A percentile compares a stretch with the other conserved stretches of the same genome.
phyloP scores from a whole-genome alignment of 2,888 invertebrate species.

The Endotricha flammealis region DNA sequence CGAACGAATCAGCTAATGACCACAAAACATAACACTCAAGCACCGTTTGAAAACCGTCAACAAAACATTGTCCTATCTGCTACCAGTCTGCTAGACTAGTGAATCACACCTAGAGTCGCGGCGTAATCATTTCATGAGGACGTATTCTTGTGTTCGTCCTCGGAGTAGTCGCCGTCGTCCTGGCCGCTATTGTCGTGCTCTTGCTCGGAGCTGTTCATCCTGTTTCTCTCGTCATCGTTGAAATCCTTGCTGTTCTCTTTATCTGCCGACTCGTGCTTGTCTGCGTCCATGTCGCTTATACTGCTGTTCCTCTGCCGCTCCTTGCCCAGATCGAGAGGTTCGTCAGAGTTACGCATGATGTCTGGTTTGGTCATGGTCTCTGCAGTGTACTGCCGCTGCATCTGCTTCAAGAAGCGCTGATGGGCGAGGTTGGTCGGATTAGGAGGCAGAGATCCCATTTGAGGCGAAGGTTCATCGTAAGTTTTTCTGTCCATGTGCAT shows the following conservation, averaged over 20 bases:
- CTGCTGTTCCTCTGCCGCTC: constrained; percentile 62
- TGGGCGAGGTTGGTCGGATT: constrained; percentile 69
- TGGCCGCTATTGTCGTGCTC: constrained; percentile 55
- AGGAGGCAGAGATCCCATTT: constrained; percentile 75
- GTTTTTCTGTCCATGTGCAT: constrained; percentile 70
- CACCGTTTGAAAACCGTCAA: constrained; percentile 66
- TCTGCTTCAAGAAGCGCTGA: constrained; percentile 81
- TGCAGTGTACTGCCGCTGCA: constrained; percentile 77
- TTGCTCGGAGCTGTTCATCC: constrained; percentile 39
- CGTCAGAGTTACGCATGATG: constrained; percentile 74
- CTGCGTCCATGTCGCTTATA: constrained; percentile 57
- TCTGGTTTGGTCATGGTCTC: constrained; percentile 76
- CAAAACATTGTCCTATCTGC: constrained; percentile 55
- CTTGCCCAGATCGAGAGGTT: constrained; percentile 76
- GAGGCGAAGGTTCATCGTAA: constrained; percentile 78
- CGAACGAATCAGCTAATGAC: constrained; percentile 62
- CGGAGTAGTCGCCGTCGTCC: constrained; percentile 69
- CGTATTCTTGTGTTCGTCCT: constrained; percentile 62
- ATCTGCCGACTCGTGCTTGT: constrained; percentile 76
- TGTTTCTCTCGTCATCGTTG: constrained; percentile 48
- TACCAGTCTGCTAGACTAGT: constrained; percentile 37
- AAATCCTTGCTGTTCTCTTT: constrained; percentile 60
- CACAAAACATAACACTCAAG: constrained; percentile 73
- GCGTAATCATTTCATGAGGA: constrained; percentile 57
- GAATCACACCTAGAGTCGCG: constrained; percentile 27